Percentiles rank a stretch among this genome's conserved stretches.
Conservation (phyloP, 2,888 invertebrate genomes). For the Heteromurus nitidus region DNA sequence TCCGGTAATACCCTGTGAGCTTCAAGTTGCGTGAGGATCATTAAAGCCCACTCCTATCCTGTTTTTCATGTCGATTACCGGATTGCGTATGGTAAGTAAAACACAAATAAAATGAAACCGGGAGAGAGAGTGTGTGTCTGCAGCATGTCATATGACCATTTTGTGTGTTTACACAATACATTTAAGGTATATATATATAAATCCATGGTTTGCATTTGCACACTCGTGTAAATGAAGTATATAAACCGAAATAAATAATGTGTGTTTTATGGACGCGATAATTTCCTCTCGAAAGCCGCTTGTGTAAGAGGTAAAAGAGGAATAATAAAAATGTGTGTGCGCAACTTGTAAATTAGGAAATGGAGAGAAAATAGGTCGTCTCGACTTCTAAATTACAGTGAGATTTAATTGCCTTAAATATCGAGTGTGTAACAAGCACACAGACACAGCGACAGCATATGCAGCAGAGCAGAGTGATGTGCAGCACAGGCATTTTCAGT, state of each 20-base stretch:
- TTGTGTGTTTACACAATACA: no score
- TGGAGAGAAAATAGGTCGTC: background rate
- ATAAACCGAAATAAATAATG: slow-evolving; percentile 7
- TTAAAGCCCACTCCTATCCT: slow-evolving; percentile 17
- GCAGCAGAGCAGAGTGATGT: background rate
- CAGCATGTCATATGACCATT: no score
- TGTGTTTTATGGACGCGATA: slow-evolving; percentile 44
- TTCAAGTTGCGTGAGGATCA: slow-evolving; percentile 42
- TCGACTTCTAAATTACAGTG: slow-evolving; percentile 12
- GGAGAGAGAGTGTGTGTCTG: no score
- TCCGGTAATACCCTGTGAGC: no score
- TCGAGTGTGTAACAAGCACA: no score
- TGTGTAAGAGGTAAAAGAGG: background rate
- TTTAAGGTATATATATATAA: background rate
- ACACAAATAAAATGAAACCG: slow-evolving; percentile 10
- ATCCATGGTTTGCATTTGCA: background rate
- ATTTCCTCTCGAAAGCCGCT: slow-evolving; percentile 21
- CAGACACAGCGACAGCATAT: no score
- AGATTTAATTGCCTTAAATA: background rate
- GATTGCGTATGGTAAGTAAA: slow-evolving; percentile 13
- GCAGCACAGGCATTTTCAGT: no score
- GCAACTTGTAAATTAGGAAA: background rate
- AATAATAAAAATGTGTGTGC: background rate
- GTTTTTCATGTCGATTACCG: slow-evolving; percentile 46
- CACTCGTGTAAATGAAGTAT: background rate